phyloP scores from a whole-genome alignment of 2,797 vertebrate species.

The Gallinago stenura region DNA sequence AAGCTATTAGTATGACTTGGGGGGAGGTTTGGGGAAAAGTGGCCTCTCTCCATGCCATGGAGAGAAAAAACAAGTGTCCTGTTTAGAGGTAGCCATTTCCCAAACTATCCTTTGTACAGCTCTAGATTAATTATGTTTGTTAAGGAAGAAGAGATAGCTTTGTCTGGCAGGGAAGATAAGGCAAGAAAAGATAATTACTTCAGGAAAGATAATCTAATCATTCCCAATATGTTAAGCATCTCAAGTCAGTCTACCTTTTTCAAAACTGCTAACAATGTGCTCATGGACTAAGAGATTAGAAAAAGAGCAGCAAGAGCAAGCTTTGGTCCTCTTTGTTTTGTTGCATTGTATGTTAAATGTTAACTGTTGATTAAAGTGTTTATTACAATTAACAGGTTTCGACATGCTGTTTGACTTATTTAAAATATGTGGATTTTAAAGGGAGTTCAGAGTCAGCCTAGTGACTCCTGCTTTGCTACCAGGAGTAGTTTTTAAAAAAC shows the following conservation, averaged over 20 bases:
- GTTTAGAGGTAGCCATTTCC: not conserved
- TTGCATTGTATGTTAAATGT: not conserved
- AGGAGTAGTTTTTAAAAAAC: not conserved
- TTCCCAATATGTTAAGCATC: not conserved
- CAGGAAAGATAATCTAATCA: not conserved
- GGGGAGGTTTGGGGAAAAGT: not conserved
- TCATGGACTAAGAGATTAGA: not conserved
- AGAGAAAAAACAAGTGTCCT: not conserved
- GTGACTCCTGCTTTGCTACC: not conserved
- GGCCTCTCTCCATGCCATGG: not conserved
- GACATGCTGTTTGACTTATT: not conserved
- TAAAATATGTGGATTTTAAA: not conserved
- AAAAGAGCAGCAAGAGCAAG: not conserved
- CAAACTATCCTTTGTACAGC: not conserved
- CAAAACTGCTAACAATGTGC: not conserved
- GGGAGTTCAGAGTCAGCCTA: not conserved
- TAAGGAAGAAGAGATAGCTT: not conserved
- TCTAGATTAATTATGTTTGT: not conserved
- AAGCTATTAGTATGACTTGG: not conserved
- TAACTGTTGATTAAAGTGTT: not conserved
- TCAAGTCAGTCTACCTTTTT: not conserved
- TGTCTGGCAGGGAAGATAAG: conserved; percentile 3
- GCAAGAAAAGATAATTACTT: not conserved
- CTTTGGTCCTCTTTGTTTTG: not conserved
- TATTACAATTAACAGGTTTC: not conserved